A percentile compares a stretch with the other conserved stretches of the same genome.
Conservation (phyloP, 2,888 invertebrate species). For the Cheilosia vulpina region DNA sequence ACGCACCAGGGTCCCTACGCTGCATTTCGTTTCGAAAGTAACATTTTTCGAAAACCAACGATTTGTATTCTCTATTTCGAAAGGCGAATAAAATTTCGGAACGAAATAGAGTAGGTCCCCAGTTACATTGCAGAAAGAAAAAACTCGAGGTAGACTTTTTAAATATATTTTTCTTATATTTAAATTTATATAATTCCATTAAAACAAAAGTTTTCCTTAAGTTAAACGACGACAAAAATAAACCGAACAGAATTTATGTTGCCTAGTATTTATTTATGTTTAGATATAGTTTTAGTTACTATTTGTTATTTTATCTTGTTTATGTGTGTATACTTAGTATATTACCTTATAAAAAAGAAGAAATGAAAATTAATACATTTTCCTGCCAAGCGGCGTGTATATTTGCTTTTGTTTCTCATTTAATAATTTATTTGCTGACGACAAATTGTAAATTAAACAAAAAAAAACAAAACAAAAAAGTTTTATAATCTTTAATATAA, state of each 20-base stretch:
- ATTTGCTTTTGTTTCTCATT: slow-evolving; percentile 18
- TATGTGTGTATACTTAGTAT: slow-evolving; percentile 52
- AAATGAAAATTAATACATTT: slow-evolving; percentile 30
- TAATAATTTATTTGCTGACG: slow-evolving; percentile 33
- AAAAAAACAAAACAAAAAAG: neutral
- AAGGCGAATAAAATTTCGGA: no score
- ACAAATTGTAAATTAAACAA: slow-evolving; percentile 5
- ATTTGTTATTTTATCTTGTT: slow-evolving; percentile 43
- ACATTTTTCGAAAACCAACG: no score
- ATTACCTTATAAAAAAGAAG: slow-evolving; percentile 45
- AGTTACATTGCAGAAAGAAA: neutral
- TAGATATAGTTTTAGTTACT: slow-evolving; percentile 36
- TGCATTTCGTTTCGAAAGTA: no score
- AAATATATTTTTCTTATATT: slow-evolving; percentile 54
- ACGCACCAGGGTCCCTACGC: no score
- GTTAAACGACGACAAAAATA: slow-evolving; percentile 28
- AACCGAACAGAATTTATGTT: slow-evolving; percentile 17
- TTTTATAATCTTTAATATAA: slow-evolving; percentile 73
- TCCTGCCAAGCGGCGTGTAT: slow-evolving; percentile 31
- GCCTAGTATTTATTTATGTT: slow-evolving; percentile 8
- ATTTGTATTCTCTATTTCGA: no score
- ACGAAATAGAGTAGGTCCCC: no score
- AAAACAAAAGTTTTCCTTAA: slow-evolving; percentile 48
- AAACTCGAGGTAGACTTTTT: slow-evolving; percentile 16
- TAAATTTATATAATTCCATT: slow-evolving; percentile 51